phyloP scores from a whole-genome alignment of 1,140 invertebrate species.

The Bombus cullumanus region DNA sequence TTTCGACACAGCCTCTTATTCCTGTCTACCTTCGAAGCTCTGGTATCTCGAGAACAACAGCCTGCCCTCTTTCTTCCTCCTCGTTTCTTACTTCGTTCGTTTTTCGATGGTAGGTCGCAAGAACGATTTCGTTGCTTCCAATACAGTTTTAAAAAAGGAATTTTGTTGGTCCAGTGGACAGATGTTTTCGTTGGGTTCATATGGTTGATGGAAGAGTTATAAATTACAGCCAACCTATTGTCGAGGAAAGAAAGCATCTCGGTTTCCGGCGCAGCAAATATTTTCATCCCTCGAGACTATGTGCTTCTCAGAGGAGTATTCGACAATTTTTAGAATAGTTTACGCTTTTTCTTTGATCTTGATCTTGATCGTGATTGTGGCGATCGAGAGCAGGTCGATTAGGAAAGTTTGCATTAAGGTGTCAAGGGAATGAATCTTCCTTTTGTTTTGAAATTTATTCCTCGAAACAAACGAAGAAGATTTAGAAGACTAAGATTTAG shows the following conservation, averaged over 20 bases:
- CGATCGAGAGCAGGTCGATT: background rate
- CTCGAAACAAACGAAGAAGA: background rate
- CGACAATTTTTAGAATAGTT: background rate
- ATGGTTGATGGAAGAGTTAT: slow-evolving; percentile 48
- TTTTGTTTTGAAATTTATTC: background rate
- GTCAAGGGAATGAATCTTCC: background rate
- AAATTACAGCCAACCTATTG: slow-evolving; percentile 29
- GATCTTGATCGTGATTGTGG: background rate
- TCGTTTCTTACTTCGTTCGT: background rate
- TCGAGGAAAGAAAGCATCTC: slow-evolving; percentile 5
- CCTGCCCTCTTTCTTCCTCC: background rate
- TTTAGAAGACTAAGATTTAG: too few species aligned
- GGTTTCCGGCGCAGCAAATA: slow-evolving; percentile 28
- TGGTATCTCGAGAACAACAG: slow-evolving; percentile 33
- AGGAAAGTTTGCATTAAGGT: accelerated
- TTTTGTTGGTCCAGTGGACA: background rate
- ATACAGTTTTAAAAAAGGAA: background rate
- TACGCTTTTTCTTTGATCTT: too few species aligned
- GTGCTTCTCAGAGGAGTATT: background rate
- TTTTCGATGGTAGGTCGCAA: background rate
- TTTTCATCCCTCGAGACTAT: slow-evolving; percentile 17
- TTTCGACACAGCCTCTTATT: slow-evolving; percentile 67
- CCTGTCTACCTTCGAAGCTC: background rate
- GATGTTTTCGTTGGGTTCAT: slow-evolving; percentile 5
- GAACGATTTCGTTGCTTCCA: background rate